Base-by-base conservation (phyloP, 2,888 invertebrate genomes). In the Dryomyza anilis region DNA sequence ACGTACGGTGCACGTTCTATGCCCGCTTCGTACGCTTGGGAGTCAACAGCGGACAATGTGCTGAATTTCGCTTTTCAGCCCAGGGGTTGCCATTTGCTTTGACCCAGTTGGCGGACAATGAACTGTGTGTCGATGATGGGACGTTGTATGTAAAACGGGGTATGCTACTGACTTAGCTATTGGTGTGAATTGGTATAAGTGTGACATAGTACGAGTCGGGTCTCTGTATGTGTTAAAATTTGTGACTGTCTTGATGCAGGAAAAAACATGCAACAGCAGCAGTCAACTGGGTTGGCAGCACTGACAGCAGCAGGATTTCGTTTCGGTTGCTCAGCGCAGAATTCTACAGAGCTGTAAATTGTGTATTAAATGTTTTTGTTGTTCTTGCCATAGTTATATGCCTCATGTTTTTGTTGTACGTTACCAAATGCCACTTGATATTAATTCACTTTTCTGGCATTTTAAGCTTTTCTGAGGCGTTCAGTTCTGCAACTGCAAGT, bases 61-160 rank as follows among this genome's bases (percentile, higher is more conserved):
- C 72, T 72, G 71, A 71, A 70, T 72, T 71, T 69, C 67, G 70
- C 71, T 72, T 75, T 75, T 73, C 74, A 70, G 73, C 69, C 77
- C 78, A 75, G 77, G 78, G 78, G 78, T 78, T 78, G 80, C 73
- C 76, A 76, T 78, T 82, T 80, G 81, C 82, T 82, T 81, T 82
- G 82, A 82, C 82, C 82, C 68, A 81, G 66, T 74, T 81, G 63
- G 56, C 73, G 83, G 74, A 68, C 81, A 72, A 71, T 77, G 79
- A 61, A 60, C 46, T 43, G 27, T n/a, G n/a, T n/a, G n/a, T n/a
- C n/a, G n/a, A n/a, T n/a, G n/a, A 16, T 43, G 10, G 43, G n/a
- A 43, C n/a, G 43, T 43, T 43, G 16, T 43, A 43, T n/a, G n/a
- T 16, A 43, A 14, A 16, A 33, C 33, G 33, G 7, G n/a, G n/a